Evolutionary conservation across 2,113 vertebrate genomes (phyloP), one percentile per base, ranked within the genome.

Genomic region (Hemichromis elongatus): DNA sequence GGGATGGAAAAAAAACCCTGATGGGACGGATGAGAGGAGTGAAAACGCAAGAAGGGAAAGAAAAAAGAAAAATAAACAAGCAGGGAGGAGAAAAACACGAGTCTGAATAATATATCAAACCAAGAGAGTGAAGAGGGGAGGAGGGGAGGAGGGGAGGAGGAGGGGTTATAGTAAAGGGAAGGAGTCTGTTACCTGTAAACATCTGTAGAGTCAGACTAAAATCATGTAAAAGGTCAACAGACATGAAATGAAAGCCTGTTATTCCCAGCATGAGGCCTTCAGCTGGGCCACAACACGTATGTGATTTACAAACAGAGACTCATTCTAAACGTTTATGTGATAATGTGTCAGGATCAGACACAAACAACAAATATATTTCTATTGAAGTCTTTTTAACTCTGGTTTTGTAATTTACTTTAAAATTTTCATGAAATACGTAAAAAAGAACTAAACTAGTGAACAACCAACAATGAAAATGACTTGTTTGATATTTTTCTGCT

Each of bases 31-130:
- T 0, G 75, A 86, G 45, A 59, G 18, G n/a, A n/a, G n/a, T n/a
- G n/a, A n/a, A n/a, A n/a, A n/a, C n/a, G n/a, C n/a, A n/a, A n/a
- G n/a, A n/a, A n/a, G n/a, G n/a, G n/a, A 73, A 26, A 42, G n/a
- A 26, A 21, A 9, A 11, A 4, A 61, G 19, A 40, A 16, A 54
- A 13, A 81, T 33, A 30, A n/a, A 50, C 18, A 52, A 1, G 47
- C 18, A 5, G 24, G 4, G 79, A 13, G 18, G 19, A 33, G 4
- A 79, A 35, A 37, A 19, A 13, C 30, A 61, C 0, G 18, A 45
- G 7, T 30, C 56, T 83, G 26, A 90, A 80, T 90, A 77, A 85
- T 85, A 82, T 35, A 88, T 83, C 16, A 80, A 83, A 52, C 7
- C 10, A 0, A 19, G 10, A 59, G 14, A 55, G 79, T n/a, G 4